phyloP scores from a whole-genome alignment of 1,140 invertebrate species.

The Leptonema lineaticorne region DNA sequence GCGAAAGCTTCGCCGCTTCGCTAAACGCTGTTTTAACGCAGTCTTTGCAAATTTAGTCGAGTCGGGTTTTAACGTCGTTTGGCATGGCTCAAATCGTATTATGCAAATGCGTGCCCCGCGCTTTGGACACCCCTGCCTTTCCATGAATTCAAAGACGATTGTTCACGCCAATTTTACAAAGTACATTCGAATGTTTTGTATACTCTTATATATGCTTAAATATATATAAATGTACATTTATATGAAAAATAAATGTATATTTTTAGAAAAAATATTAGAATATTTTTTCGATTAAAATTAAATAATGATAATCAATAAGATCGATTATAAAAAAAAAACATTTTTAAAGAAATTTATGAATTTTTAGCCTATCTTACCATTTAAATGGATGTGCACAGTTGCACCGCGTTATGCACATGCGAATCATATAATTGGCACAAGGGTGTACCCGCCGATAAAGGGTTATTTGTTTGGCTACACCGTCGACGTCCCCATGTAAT shows the following conservation, averaged over 20 bases:
- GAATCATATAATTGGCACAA: conserved; percentile 35
- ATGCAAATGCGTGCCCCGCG: conserved; percentile 29
- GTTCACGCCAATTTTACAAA: conserved; percentile 1
- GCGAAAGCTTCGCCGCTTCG: conserved; percentile 13
- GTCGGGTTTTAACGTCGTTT: conserved; percentile 13
- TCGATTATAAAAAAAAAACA: too few species aligned
- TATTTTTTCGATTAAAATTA: background rate
- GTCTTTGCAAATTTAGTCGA: conserved; percentile 26
- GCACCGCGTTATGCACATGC: conserved; percentile 14
- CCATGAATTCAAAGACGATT: conserved; percentile 4
- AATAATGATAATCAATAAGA: too few species aligned
- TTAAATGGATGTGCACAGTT: background rate
- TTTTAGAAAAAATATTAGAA: background rate
- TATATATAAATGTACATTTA: background rate
- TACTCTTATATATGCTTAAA: background rate
- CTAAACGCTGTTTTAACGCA: conserved; percentile 28
- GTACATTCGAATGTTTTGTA: background rate
- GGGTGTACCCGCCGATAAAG: conserved; percentile 38
- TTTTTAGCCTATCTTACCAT: background rate
- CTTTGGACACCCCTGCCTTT: too few species aligned
- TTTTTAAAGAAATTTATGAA: too few species aligned
- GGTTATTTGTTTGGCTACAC: conserved; percentile 38
- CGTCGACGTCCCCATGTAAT: conserved; percentile 29
- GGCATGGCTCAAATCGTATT: conserved; percentile 27
- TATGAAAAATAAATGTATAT: background rate